Conservation (phyloP, 2,113 vertebrate species). For the Galemys pyrenaicus region DNA sequence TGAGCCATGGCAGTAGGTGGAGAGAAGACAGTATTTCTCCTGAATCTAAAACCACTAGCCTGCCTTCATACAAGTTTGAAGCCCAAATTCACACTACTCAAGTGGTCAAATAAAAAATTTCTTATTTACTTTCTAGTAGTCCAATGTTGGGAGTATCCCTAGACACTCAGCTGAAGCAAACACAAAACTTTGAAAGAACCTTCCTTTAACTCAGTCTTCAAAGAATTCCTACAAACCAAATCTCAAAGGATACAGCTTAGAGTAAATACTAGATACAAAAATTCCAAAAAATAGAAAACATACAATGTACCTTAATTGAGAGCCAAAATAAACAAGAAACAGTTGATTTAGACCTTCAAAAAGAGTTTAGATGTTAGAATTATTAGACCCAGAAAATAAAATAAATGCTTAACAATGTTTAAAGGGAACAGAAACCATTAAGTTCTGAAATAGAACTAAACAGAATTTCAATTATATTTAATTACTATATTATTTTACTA, state of each 20-base stretch:
- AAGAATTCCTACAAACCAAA: neutral
- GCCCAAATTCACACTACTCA: neutral
- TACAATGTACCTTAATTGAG: neutral
- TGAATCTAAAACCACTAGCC: neutral
- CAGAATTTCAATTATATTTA: neutral
- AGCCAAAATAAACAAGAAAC: neutral
- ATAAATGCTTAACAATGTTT: neutral
- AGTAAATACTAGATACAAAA: neutral
- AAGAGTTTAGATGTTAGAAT: neutral
- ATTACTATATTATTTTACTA: neutral
- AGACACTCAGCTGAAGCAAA: neutral
- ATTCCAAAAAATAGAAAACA: neutral
- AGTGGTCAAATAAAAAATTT: neutral
- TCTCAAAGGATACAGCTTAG: neutral
- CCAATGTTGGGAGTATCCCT: neutral
- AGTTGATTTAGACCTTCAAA: neutral
- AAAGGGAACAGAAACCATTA: neutral
- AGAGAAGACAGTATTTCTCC: neutral
- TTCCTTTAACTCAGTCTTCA: neutral
- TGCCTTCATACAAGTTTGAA: neutral
- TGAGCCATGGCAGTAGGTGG: neutral
- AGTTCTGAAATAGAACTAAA: neutral
- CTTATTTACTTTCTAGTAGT: neutral
- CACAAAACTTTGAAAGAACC: neutral
- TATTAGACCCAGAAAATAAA: neutral